Conservation (phyloP, 2,113 vertebrate genomes). For the Oreotrochilus melanogaster region DNA sequence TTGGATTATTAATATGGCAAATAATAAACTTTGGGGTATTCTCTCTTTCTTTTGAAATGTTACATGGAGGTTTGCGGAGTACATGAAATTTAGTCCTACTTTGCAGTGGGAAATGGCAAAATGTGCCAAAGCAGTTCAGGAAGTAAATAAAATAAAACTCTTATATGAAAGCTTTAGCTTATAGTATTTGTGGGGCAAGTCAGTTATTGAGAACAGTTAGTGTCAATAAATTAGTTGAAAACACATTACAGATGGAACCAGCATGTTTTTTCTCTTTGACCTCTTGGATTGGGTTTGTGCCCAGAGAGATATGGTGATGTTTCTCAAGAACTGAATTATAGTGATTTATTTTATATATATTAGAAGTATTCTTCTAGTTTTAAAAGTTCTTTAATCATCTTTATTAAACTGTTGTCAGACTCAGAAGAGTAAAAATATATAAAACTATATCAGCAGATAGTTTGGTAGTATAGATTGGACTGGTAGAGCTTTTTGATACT, state of each 20-base stretch:
- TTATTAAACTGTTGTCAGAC: background rate
- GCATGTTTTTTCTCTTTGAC: background rate
- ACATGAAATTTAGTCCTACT: background rate
- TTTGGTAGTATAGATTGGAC: background rate
- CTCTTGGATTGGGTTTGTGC: conserved; percentile 10
- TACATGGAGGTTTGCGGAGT: background rate
- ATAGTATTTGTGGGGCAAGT: background rate
- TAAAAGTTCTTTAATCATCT: background rate
- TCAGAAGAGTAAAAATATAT: background rate
- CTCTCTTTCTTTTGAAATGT: background rate
- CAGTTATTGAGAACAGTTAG: conserved; percentile 31
- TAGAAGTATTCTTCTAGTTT: background rate
- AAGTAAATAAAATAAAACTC: conserved; percentile 17
- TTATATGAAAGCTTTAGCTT: background rate
- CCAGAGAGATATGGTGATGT: background rate
- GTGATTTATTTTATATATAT: background rate
- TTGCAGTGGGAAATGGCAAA: background rate
- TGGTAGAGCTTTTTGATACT: background rate
- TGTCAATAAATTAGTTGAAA: conserved; percentile 35
- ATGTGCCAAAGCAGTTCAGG: background rate
- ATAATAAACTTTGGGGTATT: background rate
- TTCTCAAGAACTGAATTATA: background rate
- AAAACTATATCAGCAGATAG: background rate
- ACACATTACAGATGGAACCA: background rate
- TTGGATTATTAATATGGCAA: background rate